These are phyloP conservation scores for Steatornis caripensis DNA, from an alignment of 2,113 vertebrate species.

Conservation along the genomic window DNA sequence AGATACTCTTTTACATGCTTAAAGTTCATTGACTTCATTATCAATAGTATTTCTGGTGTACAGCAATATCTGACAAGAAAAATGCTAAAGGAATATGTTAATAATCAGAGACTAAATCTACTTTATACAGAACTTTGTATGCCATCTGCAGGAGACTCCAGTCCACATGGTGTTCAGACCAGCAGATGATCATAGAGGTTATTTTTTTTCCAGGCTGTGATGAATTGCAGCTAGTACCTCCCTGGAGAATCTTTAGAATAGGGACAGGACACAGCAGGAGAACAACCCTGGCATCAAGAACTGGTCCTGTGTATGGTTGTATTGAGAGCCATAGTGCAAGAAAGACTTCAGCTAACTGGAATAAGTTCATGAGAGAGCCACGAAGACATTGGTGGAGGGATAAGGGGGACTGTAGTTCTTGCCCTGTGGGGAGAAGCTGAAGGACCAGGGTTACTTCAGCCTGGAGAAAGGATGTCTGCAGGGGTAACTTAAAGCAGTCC, in stretches of 20 bases:
- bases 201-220: not conserved
- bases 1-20: not conserved
- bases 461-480: not conserved
- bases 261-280: not conserved
- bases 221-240: not conserved
- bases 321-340: not conserved
- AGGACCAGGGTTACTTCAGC: not conserved
- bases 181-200: fast-evolving
- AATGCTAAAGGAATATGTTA: not conserved
- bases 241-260: not conserved
- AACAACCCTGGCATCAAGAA: not conserved
- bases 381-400: not conserved
- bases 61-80: not conserved
- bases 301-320: not conserved
- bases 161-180: not conserved
- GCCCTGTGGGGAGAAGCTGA: not conserved
- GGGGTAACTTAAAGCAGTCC: not conserved
- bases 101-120: not conserved
- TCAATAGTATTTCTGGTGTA: not conserved
- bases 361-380: not conserved
- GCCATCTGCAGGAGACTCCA: not conserved
- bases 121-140: not conserved
- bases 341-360: not conserved
- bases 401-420: not conserved
- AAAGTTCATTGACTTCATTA: not conserved